A percentile compares a stretch with the other conserved stretches of the same genome.
These are phyloP conservation scores for Luperina nickerlii DNA, from an alignment of 2,888 invertebrate species.

Conservation along the genomic window DNA sequence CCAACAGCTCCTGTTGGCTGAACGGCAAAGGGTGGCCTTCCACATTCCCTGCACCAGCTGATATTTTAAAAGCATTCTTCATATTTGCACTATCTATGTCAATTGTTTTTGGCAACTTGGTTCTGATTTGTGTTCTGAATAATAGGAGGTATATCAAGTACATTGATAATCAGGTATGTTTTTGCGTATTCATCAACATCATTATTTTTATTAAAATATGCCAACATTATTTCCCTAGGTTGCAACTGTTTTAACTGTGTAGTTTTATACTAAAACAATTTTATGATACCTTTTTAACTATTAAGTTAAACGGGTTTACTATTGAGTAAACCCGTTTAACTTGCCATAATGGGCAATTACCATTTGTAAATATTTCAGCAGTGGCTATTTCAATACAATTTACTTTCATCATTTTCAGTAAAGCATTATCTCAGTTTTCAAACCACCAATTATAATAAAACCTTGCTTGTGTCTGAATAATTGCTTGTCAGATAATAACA, in stretches of 20 bases:
- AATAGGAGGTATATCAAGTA: conserved; percentile 95
- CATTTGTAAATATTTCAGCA: conserved; percentile 19
- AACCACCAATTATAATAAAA: conserved; percentile 36
- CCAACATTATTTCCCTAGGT: not conserved
- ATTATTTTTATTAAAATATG: not conserved
- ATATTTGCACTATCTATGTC: conserved; percentile 94
- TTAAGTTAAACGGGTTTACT: too few relatives aligned
- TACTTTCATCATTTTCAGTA: conserved; percentile 23
- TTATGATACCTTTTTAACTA: conserved; percentile 4
- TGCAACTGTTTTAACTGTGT: not conserved
- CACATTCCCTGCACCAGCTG: conserved; percentile 92
- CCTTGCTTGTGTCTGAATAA: conserved; percentile 44
- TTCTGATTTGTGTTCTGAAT: conserved; percentile 95
- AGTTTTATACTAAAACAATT: not conserved
- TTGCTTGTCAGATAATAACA: conserved; percentile 48
- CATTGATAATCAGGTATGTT: conserved; percentile 95
- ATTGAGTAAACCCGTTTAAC: not conserved
- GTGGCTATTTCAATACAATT: conserved; percentile 15
- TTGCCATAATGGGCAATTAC: conserved; percentile 4
- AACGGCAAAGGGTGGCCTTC: conserved; percentile 92
- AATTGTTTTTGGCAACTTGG: conserved; percentile 94
- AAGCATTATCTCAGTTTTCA: conserved; percentile 20
- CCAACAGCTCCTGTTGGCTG: conserved; percentile 95
- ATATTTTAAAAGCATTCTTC: conserved; percentile 94
- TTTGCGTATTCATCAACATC: not conserved